These are phyloP conservation scores for Crematogaster levior DNA, from an alignment of 2,888 invertebrate genomes.

Conservation along the genomic window DNA sequence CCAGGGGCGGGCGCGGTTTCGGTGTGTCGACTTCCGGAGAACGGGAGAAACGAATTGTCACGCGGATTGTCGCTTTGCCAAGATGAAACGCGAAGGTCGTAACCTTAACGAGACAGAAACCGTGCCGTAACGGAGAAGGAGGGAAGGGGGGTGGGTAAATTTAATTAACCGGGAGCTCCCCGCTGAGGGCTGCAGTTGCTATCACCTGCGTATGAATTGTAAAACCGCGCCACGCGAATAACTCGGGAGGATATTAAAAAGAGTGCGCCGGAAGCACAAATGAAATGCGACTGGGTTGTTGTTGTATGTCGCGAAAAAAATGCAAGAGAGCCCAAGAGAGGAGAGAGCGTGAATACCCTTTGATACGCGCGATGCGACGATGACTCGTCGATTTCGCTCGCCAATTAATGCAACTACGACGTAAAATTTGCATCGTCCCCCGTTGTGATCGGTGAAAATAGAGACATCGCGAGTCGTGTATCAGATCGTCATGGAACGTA, in stretches of 20 bases:
- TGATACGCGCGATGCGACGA: background rate
- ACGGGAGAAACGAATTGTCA: slow-evolving; percentile 51
- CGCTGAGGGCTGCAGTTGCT: slow-evolving; percentile 28
- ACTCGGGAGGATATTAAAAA: slow-evolving; percentile 49
- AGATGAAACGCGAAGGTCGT: slow-evolving; percentile 55
- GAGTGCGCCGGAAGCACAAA: slow-evolving; percentile 44
- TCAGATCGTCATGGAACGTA: slow-evolving; percentile 27
- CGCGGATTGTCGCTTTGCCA: slow-evolving; percentile 50
- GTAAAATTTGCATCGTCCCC: slow-evolving; percentile 18
- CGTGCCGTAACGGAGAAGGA: slow-evolving; percentile 15
- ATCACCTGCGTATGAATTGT: slow-evolving; percentile 50
- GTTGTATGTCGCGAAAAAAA: background rate
- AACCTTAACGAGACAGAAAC: slow-evolving; percentile 54
- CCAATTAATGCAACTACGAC: slow-evolving; percentile 37
- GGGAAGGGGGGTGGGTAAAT: background rate
- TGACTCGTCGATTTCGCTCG: slow-evolving; percentile 49
- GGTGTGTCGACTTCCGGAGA: slow-evolving; percentile 39
- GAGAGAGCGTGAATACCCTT: slow-evolving; percentile 1
- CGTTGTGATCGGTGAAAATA: slow-evolving; percentile 18
- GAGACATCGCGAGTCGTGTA: slow-evolving; percentile 39
- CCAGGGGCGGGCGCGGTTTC: slow-evolving; percentile 26
- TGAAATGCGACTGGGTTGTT: slow-evolving; percentile 18
- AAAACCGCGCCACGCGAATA: slow-evolving; percentile 52
- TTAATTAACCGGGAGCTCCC: slow-evolving; percentile 41
- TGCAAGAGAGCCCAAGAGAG: background rate